phyloP scores from a whole-genome alignment of 2,888 invertebrate species.

The Keiferia lycopersicella region DNA sequence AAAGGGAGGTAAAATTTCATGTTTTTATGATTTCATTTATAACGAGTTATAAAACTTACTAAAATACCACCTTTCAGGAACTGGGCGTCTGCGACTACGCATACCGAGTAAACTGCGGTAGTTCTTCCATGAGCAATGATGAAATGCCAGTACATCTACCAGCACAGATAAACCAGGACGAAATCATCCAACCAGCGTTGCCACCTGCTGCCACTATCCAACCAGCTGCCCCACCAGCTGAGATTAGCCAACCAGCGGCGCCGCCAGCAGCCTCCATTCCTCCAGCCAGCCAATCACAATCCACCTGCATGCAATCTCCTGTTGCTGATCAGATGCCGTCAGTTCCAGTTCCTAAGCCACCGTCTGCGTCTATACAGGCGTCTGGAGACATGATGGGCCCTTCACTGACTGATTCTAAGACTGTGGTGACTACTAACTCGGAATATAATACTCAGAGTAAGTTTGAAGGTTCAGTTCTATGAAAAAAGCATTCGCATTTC shows the following conservation, averaged over 20 bases:
- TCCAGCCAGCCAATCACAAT: background rate
- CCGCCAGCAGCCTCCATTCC: constrained; percentile 18
- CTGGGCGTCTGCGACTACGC: constrained; percentile 85
- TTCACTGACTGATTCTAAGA: constrained; percentile 34
- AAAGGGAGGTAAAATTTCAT: too few species aligned
- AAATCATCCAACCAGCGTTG: background rate
- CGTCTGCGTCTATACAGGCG: constrained; percentile 1
- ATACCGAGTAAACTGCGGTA: constrained; percentile 79
- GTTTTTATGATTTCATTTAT: too few species aligned
- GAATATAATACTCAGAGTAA: constrained; percentile 57
- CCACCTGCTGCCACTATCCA: background rate
- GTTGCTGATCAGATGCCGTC: constrained; percentile 16
- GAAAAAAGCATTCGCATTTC: too few species aligned
- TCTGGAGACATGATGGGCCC: constrained; percentile 28
- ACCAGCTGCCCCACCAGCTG: constrained; percentile 2
- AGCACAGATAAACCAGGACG: background rate
- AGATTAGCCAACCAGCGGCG: constrained; percentile 2
- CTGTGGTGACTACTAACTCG: constrained; percentile 45
- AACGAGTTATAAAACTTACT: too few species aligned
- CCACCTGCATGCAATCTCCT: constrained; percentile 21
- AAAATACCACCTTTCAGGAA: constrained; percentile 62
- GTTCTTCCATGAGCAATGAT: constrained; percentile 26
- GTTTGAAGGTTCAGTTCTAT: constrained; percentile 30
- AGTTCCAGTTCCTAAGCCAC: constrained; percentile 21
- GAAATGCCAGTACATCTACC: background rate